A percentile compares a stretch with the other conserved stretches of the same genome.
These are phyloP conservation scores for Chrysotoxum bicinctum DNA, from an alignment of 2,888 invertebrate genomes.

Conservation along the genomic window DNA sequence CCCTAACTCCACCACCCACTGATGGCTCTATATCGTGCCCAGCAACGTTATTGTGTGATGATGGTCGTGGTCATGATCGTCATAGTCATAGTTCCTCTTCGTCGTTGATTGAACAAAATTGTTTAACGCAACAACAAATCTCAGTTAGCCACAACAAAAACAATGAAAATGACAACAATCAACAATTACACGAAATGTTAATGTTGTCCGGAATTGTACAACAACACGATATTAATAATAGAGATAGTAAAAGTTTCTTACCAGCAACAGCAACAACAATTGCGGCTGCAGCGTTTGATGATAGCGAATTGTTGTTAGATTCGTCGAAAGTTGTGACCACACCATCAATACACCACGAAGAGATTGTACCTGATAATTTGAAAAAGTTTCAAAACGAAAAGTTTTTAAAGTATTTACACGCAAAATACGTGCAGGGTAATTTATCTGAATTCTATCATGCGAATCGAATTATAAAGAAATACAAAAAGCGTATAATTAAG, in stretches of 20 bases:
- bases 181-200: constrained; percentile 67
- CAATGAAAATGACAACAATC: constrained; percentile 30
- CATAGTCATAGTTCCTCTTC: constrained; percentile 31
- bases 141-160: constrained; percentile 26
- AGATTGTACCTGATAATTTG: constrained; percentile 79
- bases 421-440: constrained; percentile 79
- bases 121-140: constrained; percentile 57
- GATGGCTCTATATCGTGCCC: constrained; percentile 55
- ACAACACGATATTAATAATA: constrained; percentile 10
- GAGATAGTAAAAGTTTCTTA: constrained; percentile 27
- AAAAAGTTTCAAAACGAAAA: constrained; percentile 76
- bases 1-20: constrained; percentile 7
- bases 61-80: constrained; percentile 23
- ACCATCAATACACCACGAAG: constrained; percentile 79
- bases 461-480: constrained; percentile 79
- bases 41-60: constrained; percentile 28
- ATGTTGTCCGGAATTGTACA: constrained; percentile 56
- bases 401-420: constrained; percentile 80
- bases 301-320: constrained; percentile 40
- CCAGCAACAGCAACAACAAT: neutral
- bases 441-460: constrained; percentile 79
- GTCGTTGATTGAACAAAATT: constrained; percentile 67
- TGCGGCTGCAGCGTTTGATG: neutral
- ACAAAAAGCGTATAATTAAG: constrained; percentile 75
- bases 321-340: constrained; percentile 49